Evolutionary conservation across 2,888 invertebrate genomes (phyloP), one percentile per base, ranked within the genome.

Genomic region (Lasioglossum zephyrum): DNA sequence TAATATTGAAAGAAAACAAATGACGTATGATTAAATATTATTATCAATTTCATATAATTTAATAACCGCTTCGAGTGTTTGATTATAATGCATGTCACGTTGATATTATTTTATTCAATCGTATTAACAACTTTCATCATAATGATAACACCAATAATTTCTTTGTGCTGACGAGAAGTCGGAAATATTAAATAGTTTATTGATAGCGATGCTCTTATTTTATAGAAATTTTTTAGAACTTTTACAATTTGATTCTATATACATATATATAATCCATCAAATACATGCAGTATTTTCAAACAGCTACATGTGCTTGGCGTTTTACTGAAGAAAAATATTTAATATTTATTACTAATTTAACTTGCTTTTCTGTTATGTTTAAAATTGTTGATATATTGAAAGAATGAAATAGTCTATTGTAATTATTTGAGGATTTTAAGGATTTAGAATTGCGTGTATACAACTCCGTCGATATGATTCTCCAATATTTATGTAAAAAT

Each of bases 341-440:
- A 81, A 81, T 81, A 85, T 84, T 86, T 81, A 86, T 81, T 82
- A 73, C 60, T 80, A 80, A 57, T 78, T 81, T 81, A 85, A 81
- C 57, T 77, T 73, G 81, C 6, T 66, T 75, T 63, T 63, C 49
- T 81, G 82, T 86, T 86, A 76, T 72, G 26, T 80, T 80, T 78
- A 73, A 84, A 70, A 13, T 75, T 77, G 77, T 78, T 84, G 75
- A 44, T 63, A 66, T 36, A 79, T 79, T 75, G 53, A 72, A 63
- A 41, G 36, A 73, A 60, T 73, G 66, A 82, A 75, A 53, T 79
- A 76, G 49, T 49, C 63, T 66, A 73, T 53, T 26, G 8, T 75
- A 63, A 76, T 73, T 36, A 53, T 77, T 49, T n/a, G 22, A 73
- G 13, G 49, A 60, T 31, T 70, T 47, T 31, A 41, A 31, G 57